phyloP scores from a whole-genome alignment of 2,113 vertebrate genomes.

The Eulacestoma nigropectus region DNA sequence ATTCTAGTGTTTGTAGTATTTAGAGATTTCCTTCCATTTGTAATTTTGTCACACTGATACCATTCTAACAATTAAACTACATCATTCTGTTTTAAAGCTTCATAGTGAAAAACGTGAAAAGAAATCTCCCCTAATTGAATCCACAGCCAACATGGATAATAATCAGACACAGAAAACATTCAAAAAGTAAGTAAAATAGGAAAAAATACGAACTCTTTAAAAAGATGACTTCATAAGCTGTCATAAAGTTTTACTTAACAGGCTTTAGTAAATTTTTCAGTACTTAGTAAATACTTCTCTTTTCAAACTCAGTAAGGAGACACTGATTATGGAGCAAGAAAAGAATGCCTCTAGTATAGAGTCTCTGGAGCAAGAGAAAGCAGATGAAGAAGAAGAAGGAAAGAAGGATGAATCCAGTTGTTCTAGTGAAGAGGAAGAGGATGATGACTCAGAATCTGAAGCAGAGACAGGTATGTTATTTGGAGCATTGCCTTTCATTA shows the following conservation, averaged over 20 bases:
- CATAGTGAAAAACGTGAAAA: conserved; percentile 92
- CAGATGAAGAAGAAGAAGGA: conserved; percentile 88
- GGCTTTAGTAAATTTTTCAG: background rate
- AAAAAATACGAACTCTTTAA: background rate
- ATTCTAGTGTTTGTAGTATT: background rate
- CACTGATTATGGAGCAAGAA: conserved; percentile 89
- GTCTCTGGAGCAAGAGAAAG: conserved; percentile 92
- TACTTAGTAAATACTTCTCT: background rate
- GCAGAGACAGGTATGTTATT: conserved; percentile 85
- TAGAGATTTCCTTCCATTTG: background rate
- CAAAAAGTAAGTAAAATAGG: conserved; percentile 83
- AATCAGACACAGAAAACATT: conserved; percentile 90
- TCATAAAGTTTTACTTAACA: background rate
- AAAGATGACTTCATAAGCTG: background rate
- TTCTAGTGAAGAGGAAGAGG: conserved; percentile 97
- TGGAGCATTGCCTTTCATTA: background rate
- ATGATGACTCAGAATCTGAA: conserved; percentile 97
- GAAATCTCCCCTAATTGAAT: conserved; percentile 95
- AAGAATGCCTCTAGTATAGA: conserved; percentile 89
- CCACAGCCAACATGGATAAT: conserved; percentile 90
- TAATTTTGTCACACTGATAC: background rate
- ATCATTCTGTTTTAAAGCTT: conserved; percentile 75
- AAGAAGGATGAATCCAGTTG: conserved; percentile 99
- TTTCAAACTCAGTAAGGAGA: conserved; percentile 84
- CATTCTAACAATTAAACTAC: background rate